These are phyloP conservation scores for Paracanthobrama guichenoti DNA, from an alignment of 2,113 vertebrate genomes.

Conservation along the genomic window DNA sequence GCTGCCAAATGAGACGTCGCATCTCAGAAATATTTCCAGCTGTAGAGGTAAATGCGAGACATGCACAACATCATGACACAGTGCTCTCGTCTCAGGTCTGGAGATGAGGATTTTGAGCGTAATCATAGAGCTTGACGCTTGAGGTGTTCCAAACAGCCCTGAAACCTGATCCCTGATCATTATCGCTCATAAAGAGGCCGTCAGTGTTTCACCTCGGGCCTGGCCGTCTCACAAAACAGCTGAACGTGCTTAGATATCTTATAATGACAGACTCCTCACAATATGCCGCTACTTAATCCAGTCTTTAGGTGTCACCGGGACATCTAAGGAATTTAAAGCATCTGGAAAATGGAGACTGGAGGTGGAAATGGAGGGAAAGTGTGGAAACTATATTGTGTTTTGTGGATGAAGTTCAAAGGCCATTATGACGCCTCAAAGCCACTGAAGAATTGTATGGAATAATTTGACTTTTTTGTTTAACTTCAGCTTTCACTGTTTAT, in stretches of 20 bases:
- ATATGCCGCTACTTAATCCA: neutral
- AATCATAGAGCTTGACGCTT: slow-evolving; percentile 8
- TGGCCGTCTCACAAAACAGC: neutral
- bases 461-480: neutral
- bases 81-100: neutral
- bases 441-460: neutral
- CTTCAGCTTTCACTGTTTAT: neutral
- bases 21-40: neutral
- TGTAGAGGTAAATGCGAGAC: neutral
- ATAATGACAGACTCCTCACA: slow-evolving; percentile 24
- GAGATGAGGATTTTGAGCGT: neutral
- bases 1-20: neutral
- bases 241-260: slow-evolving; percentile 7
- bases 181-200: neutral
- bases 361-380: slow-evolving; percentile 18
- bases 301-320: slow-evolving; percentile 25
- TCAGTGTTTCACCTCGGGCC: neutral
- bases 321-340: slow-evolving; percentile 22
- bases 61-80: neutral
- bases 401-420: neutral
- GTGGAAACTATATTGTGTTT: slow-evolving; percentile 21
- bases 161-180: slow-evolving; percentile 7
- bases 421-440: neutral
- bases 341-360: neutral
- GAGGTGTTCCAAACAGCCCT: neutral